Conservation (phyloP, 2,888 invertebrate species). For the Alsophila aescularia region DNA sequence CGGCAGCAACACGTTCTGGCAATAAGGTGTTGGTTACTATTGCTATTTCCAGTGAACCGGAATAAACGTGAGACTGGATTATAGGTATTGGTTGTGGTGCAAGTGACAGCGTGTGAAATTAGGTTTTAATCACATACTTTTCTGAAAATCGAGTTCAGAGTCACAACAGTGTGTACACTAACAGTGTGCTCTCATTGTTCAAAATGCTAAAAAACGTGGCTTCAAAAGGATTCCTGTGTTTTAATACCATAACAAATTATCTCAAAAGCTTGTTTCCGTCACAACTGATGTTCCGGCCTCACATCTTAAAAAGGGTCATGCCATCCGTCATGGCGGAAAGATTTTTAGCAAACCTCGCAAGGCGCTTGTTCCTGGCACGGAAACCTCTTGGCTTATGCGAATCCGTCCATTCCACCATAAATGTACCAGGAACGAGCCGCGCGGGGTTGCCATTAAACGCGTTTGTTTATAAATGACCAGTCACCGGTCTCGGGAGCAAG, state of each 20-base stretch:
- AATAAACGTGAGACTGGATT: conserved; percentile 60
- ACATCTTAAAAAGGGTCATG: no score
- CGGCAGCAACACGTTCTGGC: conserved; percentile 53
- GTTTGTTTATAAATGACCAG: conserved; percentile 50
- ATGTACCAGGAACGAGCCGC: conserved; percentile 41
- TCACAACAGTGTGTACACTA: no score
- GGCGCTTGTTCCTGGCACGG: conserved; percentile 6
- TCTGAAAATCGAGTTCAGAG: neutral
- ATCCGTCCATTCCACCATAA: conserved; percentile 21
- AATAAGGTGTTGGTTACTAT: conserved; percentile 57
- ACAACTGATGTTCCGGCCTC: neutral
- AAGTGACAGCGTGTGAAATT: conserved; percentile 34
- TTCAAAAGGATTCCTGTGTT: no score
- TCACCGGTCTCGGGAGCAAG: conserved; percentile 32
- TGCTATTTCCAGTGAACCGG: conserved; percentile 71
- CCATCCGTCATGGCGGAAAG: neutral
- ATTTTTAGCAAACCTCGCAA: neutral
- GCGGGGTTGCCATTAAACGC: conserved; percentile 43
- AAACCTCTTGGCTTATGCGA: conserved; percentile 26
- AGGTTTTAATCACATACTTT: neutral
- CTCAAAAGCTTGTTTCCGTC: neutral
- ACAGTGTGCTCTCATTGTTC: no score
- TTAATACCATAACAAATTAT: no score
- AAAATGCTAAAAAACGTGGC: no score
- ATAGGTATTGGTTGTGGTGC: conserved; percentile 43